phyloP scores from a whole-genome alignment of 2,888 invertebrate species.

The Mechanitis mazaeus region DNA sequence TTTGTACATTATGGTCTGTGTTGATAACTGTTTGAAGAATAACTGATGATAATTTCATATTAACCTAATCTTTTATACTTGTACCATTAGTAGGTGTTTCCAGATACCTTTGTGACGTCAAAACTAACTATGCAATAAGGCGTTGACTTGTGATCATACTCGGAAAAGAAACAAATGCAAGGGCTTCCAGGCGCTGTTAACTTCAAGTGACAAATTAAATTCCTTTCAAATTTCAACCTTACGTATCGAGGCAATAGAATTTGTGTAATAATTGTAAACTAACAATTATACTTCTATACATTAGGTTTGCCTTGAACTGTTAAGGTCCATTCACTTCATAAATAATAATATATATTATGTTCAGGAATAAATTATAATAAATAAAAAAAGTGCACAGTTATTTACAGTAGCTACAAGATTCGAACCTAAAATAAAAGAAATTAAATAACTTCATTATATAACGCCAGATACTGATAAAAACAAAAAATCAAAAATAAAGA shows the following conservation, averaged over 20 bases:
- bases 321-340: conserved; percentile 53
- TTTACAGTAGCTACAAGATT: no score
- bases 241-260: conserved; percentile 40
- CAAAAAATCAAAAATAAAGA: no score
- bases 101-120: conserved; percentile 54
- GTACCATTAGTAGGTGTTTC: conserved; percentile 54
- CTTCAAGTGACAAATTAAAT: conserved; percentile 10
- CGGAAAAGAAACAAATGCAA: conserved; percentile 32
- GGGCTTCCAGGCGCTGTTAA: conserved; percentile 40
- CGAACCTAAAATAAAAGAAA: no score
- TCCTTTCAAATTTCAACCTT: conserved; percentile 28
- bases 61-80: conserved; percentile 59
- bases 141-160: conserved; percentile 33
- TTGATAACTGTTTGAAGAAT: conserved; percentile 54
- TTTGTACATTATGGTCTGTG: conserved; percentile 75
- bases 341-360: conserved; percentile 18
- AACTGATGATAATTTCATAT: conserved; percentile 54
- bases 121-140: conserved; percentile 32
- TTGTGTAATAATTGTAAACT: conserved; percentile 39
- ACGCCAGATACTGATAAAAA: no score
- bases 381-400: neutral
- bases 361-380: neutral
- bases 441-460: no score
- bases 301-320: conserved; percentile 56
- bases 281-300: conserved; percentile 11